These are phyloP conservation scores for Parascotia fuliginaria DNA, from an alignment of 2,888 invertebrate genomes.

Conservation along the genomic window DNA sequence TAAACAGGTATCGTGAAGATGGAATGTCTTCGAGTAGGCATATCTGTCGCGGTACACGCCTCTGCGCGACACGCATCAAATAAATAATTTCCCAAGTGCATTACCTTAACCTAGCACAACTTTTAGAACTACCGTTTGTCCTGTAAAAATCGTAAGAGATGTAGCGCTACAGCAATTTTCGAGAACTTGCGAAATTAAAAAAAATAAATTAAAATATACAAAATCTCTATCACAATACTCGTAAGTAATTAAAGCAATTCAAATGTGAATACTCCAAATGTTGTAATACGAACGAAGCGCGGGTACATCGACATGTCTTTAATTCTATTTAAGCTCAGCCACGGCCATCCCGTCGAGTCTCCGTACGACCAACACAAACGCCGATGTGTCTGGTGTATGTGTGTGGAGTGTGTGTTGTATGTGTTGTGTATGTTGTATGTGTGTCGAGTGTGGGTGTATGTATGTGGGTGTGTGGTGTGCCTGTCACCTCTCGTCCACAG, in stretches of 20 bases:
- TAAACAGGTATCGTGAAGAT: constrained; percentile 57
- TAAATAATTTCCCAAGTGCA: constrained; percentile 74
- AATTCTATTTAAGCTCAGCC: constrained; percentile 47
- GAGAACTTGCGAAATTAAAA: constrained; percentile 83
- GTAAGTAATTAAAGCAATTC: constrained; percentile 86
- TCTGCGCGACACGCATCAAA: constrained; percentile 51
- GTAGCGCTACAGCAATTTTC: constrained; percentile 79
- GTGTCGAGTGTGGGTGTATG: not conserved
- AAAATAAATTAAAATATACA: constrained; percentile 86
- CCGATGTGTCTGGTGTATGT: not conserved
- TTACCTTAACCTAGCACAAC: constrained; percentile 81
- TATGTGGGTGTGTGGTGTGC: constrained; percentile 13
- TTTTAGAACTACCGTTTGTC: constrained; percentile 76
- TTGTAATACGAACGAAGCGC: constrained; percentile 79
- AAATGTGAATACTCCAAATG: constrained; percentile 84
- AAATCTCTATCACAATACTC: constrained; percentile 86
- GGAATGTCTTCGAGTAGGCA: constrained; percentile 70
- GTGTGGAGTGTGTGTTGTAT: constrained; percentile 9
- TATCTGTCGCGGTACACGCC: constrained; percentile 43
- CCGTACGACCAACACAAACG: constrained; percentile 7
- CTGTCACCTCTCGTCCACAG: constrained; percentile 30
- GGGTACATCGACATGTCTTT: constrained; percentile 58
- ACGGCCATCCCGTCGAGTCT: constrained; percentile 29
- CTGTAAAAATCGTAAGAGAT: constrained; percentile 75
- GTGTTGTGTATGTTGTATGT: not conserved